These are phyloP conservation scores for Trissonchulus latispiculum DNA, from an alignment of 2,888 invertebrate species.

Conservation along the genomic window DNA sequence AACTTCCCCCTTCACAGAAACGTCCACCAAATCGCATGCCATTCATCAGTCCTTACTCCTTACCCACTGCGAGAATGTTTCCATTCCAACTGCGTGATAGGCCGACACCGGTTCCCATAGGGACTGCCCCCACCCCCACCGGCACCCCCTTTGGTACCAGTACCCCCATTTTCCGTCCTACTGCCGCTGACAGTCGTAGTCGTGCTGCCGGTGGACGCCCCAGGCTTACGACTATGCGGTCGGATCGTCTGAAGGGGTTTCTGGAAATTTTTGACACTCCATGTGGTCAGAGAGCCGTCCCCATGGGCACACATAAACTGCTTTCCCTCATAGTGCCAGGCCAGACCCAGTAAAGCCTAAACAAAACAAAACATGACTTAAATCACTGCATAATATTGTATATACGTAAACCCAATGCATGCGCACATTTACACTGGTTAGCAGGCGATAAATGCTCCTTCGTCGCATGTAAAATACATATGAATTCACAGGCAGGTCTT, in stretches of 20 bases:
- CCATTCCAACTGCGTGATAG: conserved; percentile 77
- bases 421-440: too few relatives aligned
- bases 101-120: conserved; percentile 46
- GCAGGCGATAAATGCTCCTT: too few relatives aligned
- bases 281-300: conserved; percentile 89
- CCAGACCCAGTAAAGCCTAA: conserved; percentile 62
- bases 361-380: too few relatives aligned
- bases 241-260: conserved; percentile 17
- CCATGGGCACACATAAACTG: conserved; percentile 85
- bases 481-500: too few relatives aligned
- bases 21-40: too few relatives aligned
- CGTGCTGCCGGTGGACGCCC: conserved; percentile 28
- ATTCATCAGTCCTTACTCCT: too few relatives aligned
- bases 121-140: too few relatives aligned
- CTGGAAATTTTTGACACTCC: conserved; percentile 60
- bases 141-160: not conserved
- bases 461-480: too few relatives aligned
- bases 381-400: too few relatives aligned
- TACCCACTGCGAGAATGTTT: not conserved
- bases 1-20: too few relatives aligned
- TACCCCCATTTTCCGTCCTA: not conserved
- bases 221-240: conserved; percentile 11
- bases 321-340: conserved; percentile 97
- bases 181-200: conserved; percentile 38
- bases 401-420: too few relatives aligned